Evolutionary conservation across 2,888 invertebrate species (phyloP).

Genomic region (Drosophila limbata): DNA sequence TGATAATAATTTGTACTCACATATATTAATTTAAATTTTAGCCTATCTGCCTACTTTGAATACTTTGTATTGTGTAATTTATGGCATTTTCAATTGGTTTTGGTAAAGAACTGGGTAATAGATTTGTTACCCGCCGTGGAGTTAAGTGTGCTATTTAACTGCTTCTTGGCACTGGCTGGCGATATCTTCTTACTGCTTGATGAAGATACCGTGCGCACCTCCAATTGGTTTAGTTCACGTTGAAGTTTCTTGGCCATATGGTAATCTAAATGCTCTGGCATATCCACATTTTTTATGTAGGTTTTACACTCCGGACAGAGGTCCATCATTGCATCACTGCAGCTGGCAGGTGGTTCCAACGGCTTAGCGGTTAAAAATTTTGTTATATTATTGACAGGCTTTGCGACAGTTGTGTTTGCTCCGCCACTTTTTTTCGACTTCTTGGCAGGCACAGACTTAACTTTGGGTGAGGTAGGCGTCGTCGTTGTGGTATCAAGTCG

Average conservation of each 20-base stretch:
- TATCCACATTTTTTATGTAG: conserved; percentile 87
- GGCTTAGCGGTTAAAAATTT: conserved; percentile 70
- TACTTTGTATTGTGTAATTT: neutral
- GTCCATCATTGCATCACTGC: conserved; percentile 66
- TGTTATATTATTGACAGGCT: conserved; percentile 58
- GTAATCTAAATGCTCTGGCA: conserved; percentile 92
- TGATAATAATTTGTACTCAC: neutral
- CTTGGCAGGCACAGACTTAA: conserved; percentile 22
- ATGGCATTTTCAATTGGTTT: conserved; percentile 48
- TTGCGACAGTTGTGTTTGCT: neutral
- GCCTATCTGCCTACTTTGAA: neutral
- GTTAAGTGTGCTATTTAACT: conserved; percentile 46
- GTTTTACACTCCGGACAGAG: conserved; percentile 90
- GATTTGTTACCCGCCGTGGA: conserved; percentile 57
- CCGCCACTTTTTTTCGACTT: conserved; percentile 36
- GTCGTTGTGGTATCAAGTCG: conserved; percentile 30
- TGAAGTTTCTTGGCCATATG: conserved; percentile 93
- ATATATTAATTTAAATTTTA: neutral
- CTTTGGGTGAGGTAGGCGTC: neutral
- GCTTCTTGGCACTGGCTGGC: conserved; percentile 39
- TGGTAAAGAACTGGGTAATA: conserved; percentile 77
- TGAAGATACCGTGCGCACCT: conserved; percentile 66
- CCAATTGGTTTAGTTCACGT: conserved; percentile 77
- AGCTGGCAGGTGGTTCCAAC: conserved; percentile 27
- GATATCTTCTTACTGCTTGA: conserved; percentile 52